Evolutionary conservation across 2,888 invertebrate species (phyloP).

Genomic region (Mesoligia furuncula): DNA sequence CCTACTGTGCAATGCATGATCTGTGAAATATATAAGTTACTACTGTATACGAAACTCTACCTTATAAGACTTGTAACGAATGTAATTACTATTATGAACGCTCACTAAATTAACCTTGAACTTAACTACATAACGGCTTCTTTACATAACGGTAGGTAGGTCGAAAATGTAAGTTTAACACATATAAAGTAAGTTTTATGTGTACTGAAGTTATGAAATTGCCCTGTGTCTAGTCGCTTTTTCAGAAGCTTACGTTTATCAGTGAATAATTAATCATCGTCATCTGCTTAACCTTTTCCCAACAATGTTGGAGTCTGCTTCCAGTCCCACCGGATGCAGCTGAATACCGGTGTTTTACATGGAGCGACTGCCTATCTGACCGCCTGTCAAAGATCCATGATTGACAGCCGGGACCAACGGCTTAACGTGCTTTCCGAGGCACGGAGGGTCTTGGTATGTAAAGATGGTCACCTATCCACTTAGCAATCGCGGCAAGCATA

Average conservation of each 20-base stretch:
- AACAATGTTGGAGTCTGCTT: too few species aligned
- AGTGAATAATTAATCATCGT: background rate
- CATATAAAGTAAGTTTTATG: background rate
- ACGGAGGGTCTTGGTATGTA: too few species aligned
- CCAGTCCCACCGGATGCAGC: too few species aligned
- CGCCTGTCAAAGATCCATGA: too few species aligned
- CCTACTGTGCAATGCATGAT: background rate
- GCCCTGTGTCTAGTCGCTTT: background rate
- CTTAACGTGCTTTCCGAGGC: too few species aligned
- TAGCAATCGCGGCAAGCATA: too few species aligned
- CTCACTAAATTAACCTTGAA: slow-evolving; percentile 41
- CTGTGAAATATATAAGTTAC: background rate
- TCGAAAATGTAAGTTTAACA: slow-evolving; percentile 2
- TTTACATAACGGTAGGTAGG: background rate
- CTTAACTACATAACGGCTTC: slow-evolving; percentile 26
- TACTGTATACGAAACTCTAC: background rate
- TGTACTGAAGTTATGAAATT: background rate
- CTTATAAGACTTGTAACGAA: slow-evolving; percentile 17
- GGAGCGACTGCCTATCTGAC: too few species aligned
- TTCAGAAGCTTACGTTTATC: background rate
- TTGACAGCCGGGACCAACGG: too few species aligned
- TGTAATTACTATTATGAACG: slow-evolving; percentile 33
- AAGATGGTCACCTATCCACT: too few species aligned
- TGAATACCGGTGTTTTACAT: too few species aligned
- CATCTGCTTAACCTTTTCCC: too few species aligned